Evolutionary conservation across 2,797 vertebrate genomes (phyloP).

Genomic region (Glyptemys insculpta): DNA sequence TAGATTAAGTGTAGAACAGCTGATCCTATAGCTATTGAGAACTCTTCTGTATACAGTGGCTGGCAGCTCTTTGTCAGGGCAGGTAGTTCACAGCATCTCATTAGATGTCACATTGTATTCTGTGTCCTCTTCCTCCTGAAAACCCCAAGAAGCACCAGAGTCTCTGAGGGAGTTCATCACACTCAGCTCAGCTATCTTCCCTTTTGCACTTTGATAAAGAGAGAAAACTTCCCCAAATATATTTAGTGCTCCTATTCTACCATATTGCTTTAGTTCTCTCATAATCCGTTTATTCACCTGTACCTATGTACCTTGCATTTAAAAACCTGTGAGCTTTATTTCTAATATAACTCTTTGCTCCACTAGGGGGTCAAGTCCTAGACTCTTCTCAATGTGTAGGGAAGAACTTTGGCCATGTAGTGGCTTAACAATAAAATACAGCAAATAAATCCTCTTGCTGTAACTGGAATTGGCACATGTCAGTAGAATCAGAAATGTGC

Average conservation of each 20-base stretch:
- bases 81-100: background rate
- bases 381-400: background rate
- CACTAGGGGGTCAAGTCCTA: too few species aligned
- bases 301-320: background rate
- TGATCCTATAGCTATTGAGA: background rate
- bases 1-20: background rate
- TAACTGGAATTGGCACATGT: background rate
- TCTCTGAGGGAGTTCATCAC: background rate
- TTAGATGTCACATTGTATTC: too few species aligned
- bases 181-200: background rate
- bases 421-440: accelerated
- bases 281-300: background rate
- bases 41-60: background rate
- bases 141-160: background rate
- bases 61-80: too few species aligned
- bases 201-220: background rate
- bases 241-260: background rate
- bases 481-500: background rate
- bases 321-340: background rate
- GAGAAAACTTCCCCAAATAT: background rate
- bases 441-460: accelerated
- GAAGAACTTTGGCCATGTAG: background rate
- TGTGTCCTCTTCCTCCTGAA: background rate
- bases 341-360: background rate
- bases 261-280: background rate